Percentiles rank a stretch among this genome's conserved stretches.
Conservation (phyloP, 2,888 invertebrate species). For the Habroteleia sp. region DNA sequence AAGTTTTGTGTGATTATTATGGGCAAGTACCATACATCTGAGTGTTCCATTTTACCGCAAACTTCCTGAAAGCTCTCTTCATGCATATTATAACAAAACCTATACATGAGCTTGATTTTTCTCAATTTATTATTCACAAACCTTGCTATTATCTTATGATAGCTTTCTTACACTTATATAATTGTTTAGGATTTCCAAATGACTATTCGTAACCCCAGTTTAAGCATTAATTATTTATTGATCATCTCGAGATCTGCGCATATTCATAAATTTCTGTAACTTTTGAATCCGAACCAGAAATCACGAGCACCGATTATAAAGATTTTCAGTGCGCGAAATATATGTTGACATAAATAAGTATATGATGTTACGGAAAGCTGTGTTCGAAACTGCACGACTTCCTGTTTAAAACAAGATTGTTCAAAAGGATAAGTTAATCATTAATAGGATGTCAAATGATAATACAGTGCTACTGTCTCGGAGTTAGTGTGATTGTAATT, state of each 20-base stretch:
- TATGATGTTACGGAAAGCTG: no score
- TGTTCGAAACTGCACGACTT: no score
- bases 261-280: no score
- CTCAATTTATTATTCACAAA: conserved; percentile 32
- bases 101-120: conserved; percentile 35
- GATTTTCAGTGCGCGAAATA: no score
- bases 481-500: no score
- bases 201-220: conserved; percentile 8
- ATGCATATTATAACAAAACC: conserved; percentile 33
- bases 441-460: no score
- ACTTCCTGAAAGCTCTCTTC: conserved; percentile 47
- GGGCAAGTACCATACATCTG: conserved; percentile 39
- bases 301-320: no score
- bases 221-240: conserved; percentile 17
- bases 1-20: conserved; percentile 49
- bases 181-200: conserved; percentile 15
- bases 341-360: no score
- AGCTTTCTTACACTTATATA: conserved; percentile 20
- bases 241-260: not conserved
- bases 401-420: no score
- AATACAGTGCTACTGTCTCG: no score
- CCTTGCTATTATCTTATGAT: conserved; percentile 44
- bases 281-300: no score
- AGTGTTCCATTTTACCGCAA: conserved; percentile 41
- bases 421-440: no score